phyloP scores from a whole-genome alignment of 1,140 invertebrate genomes.

The Lepidurus packardi region DNA sequence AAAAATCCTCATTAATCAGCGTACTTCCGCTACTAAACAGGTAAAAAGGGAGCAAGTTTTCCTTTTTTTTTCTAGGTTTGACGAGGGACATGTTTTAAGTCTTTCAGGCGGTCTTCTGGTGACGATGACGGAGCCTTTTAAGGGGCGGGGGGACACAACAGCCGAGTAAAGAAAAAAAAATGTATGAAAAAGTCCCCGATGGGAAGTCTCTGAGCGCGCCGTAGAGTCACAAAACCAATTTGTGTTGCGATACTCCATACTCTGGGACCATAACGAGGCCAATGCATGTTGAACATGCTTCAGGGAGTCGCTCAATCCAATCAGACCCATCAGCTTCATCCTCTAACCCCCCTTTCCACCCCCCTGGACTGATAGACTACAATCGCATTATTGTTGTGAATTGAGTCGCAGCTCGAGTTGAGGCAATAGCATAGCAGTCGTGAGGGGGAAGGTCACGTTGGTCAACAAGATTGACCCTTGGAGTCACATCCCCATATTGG shows the following conservation, averaged over 20 bases:
- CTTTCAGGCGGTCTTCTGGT: too few species aligned
- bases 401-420: neutral
- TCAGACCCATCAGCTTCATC: neutral
- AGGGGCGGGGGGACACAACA: neutral
- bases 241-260: neutral
- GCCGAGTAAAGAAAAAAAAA: neutral
- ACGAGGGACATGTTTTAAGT: too few species aligned
- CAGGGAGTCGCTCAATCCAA: neutral
- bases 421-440: too few species aligned
- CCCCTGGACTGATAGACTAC: neutral
- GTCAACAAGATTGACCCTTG: slow-evolving; percentile 4
- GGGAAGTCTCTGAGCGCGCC: neutral
- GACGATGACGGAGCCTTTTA: neutral
- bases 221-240: neutral
- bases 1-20: too few species aligned
- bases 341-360: neutral
- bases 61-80: too few species aligned
- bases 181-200: neutral
- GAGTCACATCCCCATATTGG: neutral
- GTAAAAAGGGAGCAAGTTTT: too few species aligned
- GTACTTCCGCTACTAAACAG: too few species aligned
- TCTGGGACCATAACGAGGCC: slow-evolving; percentile 12
- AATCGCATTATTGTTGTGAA: neutral
- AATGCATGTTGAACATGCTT: slow-evolving; percentile 4
- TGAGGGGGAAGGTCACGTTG: neutral